phyloP scores from a whole-genome alignment of 2,888 invertebrate genomes.

The Harpalus rubripes region DNA sequence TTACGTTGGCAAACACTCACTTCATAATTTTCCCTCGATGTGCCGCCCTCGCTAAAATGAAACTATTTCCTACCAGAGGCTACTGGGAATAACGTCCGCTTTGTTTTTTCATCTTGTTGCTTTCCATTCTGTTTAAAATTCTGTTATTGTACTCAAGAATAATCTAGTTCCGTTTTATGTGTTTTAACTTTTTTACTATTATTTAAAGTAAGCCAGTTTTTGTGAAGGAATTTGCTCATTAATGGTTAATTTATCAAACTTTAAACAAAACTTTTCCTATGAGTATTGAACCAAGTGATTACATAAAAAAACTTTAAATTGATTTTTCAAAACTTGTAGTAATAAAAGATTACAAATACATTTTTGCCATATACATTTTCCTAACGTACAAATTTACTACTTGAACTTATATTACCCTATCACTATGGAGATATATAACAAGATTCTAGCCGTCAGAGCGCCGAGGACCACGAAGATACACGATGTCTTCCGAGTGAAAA shows the following conservation, averaged over 20 bases:
- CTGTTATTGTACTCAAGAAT: constrained; percentile 58
- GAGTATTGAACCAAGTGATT: not conserved
- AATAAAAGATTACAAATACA: too few relatives aligned
- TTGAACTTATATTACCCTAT: too few relatives aligned
- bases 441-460: too few relatives aligned
- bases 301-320: not conserved
- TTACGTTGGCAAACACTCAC: constrained; percentile 65
- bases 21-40: constrained; percentile 59
- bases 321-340: not conserved
- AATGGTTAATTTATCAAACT: constrained; percentile 30
- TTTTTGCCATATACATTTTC: too few relatives aligned
- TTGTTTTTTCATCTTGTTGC: constrained; percentile 52
- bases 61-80: constrained; percentile 53
- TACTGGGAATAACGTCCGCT: constrained; percentile 39
- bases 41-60: constrained; percentile 44
- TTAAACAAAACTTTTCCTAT: not conserved
- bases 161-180: constrained; percentile 49
- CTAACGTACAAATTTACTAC: too few relatives aligned
- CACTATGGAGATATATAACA: too few relatives aligned
- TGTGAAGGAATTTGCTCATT: constrained; percentile 14
- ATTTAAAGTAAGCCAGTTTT: constrained; percentile 40
- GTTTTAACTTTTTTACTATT: constrained; percentile 16
- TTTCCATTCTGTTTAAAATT: constrained; percentile 47
- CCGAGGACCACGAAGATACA: too few relatives aligned
- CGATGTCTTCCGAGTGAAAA: too few relatives aligned